Percentiles rank a stretch among this genome's conserved stretches.
Evolutionary conservation across 2,113 vertebrate species (phyloP).

Genomic region (Apeltes quadracus): DNA sequence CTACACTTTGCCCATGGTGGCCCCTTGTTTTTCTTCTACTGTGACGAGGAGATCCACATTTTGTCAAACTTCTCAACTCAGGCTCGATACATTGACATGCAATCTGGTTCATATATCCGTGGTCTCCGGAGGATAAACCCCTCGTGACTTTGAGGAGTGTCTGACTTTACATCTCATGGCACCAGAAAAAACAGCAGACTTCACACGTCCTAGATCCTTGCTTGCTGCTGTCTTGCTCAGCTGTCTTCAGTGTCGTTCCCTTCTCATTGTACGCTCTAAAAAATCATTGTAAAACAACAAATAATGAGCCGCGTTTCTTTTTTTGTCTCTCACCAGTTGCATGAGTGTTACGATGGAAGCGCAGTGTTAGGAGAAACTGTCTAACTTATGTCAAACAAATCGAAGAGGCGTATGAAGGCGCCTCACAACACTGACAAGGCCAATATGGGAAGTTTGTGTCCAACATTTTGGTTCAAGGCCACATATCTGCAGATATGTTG

Average conservation of each 20-base stretch:
- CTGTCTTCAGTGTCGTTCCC: not conserved
- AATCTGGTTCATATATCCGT: too few relatives aligned
- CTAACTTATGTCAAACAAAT: not conserved
- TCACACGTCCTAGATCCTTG: not conserved
- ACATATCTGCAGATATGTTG: not conserved
- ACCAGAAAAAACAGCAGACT: too few relatives aligned
- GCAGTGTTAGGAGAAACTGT: not conserved
- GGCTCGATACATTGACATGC: too few relatives aligned
- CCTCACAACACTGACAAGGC: not conserved
- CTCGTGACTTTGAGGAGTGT: too few relatives aligned
- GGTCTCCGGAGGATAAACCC: too few relatives aligned
- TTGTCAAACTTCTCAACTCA: too few relatives aligned
- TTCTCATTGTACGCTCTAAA: not conserved
- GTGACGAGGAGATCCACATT: not conserved
- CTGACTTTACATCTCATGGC: too few relatives aligned
- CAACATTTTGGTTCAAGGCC: not conserved
- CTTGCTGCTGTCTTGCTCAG: conserved; percentile 7
- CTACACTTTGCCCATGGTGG: not conserved
- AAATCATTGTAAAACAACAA: not conserved
- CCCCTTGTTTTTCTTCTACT: not conserved
- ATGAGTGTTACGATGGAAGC: conserved; percentile 1
- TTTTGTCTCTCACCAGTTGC: not conserved
- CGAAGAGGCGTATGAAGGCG: not conserved
- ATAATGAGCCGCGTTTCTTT: not conserved
- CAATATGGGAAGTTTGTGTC: not conserved